Evolutionary conservation across 2,797 vertebrate genomes (phyloP).

Genomic region (Gambelia wislizenii): DNA sequence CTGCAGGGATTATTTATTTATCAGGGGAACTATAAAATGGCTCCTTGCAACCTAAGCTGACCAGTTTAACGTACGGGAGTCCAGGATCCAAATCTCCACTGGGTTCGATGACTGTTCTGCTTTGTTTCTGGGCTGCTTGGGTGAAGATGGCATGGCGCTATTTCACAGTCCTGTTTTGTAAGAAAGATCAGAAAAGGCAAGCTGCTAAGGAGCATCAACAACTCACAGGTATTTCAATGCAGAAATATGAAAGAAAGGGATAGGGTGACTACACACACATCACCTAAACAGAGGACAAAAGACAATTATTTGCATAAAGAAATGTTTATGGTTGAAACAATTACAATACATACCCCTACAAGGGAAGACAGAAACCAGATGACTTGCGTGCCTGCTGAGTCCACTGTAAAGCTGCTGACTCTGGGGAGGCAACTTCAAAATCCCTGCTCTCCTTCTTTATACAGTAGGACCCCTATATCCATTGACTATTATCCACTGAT

Average conservation of each 20-base stretch:
- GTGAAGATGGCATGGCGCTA: conserved; percentile 86
- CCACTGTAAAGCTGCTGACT: too few relatives aligned
- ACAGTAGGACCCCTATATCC: too few relatives aligned
- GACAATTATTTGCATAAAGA: too few relatives aligned
- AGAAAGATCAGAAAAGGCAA: conserved; percentile 19
- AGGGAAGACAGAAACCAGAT: too few relatives aligned
- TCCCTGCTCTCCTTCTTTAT: too few relatives aligned
- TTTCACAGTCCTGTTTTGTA: conserved; percentile 90
- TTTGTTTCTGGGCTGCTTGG: conserved; percentile 85
- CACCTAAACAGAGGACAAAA: too few relatives aligned
- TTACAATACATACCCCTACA: too few relatives aligned
- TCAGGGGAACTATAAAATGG: neutral
- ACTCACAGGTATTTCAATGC: neutral
- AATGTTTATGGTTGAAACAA: too few relatives aligned
- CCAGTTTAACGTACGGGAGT: conserved; percentile 85
- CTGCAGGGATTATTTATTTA: neutral
- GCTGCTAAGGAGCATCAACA: conserved; percentile 29
- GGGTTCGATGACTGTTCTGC: conserved; percentile 86
- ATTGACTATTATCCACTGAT: too few relatives aligned
- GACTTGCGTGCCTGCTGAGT: too few relatives aligned
- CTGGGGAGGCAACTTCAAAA: too few relatives aligned
- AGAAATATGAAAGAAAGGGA: neutral
- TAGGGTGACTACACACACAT: too few relatives aligned
- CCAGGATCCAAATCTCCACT: conserved; percentile 99
- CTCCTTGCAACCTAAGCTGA: rapidly evolving